These are phyloP conservation scores for Kryptolebias marmoratus DNA, from an alignment of 2,113 vertebrate species.

Conservation along the genomic window DNA sequence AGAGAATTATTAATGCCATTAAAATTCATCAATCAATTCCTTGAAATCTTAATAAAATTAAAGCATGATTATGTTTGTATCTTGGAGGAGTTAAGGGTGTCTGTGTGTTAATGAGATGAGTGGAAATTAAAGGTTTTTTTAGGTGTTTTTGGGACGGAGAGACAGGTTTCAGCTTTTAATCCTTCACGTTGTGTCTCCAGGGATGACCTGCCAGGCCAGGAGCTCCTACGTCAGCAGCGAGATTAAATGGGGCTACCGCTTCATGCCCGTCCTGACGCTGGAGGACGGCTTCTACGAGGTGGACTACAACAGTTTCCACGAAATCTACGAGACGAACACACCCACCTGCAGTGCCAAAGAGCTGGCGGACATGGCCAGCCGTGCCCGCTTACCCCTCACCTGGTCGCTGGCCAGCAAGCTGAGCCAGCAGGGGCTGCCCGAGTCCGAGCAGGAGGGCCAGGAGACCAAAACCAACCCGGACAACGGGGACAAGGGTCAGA, in stretches of 20 bases:
- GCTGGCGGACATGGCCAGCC: constrained; percentile 86
- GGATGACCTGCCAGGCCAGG: constrained; percentile 97
- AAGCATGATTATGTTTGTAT: too few relatives aligned
- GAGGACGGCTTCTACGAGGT: constrained; percentile 99
- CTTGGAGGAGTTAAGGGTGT: too few relatives aligned
- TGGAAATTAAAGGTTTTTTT: too few relatives aligned
- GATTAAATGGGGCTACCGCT: constrained; percentile 97
- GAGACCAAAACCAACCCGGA: constrained; percentile 75
- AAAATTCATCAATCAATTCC: too few relatives aligned
- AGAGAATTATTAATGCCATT: too few relatives aligned
- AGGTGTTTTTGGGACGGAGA: too few relatives aligned
- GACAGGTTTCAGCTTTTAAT: not conserved
- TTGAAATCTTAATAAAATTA: too few relatives aligned
- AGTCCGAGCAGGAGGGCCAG: constrained; percentile 79
- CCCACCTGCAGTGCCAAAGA: constrained; percentile 93
- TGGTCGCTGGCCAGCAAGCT: constrained; percentile 95
- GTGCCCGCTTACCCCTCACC: constrained; percentile 88
- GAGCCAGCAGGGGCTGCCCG: constrained; percentile 89
- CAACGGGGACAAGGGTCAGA: constrained; percentile 77
- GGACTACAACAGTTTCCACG: constrained; percentile 98
- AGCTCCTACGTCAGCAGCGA: constrained; percentile 95
- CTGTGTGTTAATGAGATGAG: too few relatives aligned
- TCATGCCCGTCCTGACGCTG: constrained; percentile 94
- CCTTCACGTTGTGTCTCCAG: constrained; percentile 66
- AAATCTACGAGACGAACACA: constrained; percentile 96